Conservation (phyloP, 2,888 invertebrate genomes). For the Azorinus chamasolen region DNA sequence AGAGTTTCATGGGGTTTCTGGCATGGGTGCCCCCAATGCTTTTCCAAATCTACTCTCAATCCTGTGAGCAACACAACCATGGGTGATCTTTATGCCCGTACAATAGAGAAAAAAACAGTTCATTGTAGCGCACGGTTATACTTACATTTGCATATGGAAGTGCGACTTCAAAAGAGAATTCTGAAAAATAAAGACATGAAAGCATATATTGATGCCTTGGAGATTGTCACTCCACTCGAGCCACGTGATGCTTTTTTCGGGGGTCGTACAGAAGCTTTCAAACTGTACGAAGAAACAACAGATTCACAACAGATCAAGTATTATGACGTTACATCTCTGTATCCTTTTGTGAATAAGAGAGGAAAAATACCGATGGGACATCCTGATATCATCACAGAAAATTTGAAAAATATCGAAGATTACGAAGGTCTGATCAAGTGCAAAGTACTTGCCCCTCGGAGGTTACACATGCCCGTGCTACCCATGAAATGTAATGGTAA, state of each 20-base stretch:
- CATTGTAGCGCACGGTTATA: not conserved
- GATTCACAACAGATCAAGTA: slow-evolving; percentile 7
- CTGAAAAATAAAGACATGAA: not conserved
- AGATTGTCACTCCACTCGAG: slow-evolving; percentile 15
- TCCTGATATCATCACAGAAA: slow-evolving; percentile 14
- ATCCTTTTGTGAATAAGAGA: slow-evolving; percentile 26
- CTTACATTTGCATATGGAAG: not conserved
- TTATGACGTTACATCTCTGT: slow-evolving; percentile 29
- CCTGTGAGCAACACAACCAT: slow-evolving; percentile 22
- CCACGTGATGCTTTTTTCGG: slow-evolving; percentile 20
- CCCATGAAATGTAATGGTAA: slow-evolving; percentile 44
- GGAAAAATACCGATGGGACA: slow-evolving; percentile 7
- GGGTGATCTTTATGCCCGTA: slow-evolving; percentile 18
- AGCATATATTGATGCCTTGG: not conserved
- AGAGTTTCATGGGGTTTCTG: slow-evolving; percentile 42
- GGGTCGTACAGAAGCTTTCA: slow-evolving; percentile 30
- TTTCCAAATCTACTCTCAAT: slow-evolving; percentile 17
- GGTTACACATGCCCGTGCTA: slow-evolving; percentile 13
- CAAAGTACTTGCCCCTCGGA: slow-evolving; percentile 8
- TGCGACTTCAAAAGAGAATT: not conserved
- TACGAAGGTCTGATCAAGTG: slow-evolving; percentile 22
- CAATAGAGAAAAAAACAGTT: slow-evolving; percentile 16
- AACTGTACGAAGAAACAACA: slow-evolving; percentile 24
- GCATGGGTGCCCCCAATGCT: slow-evolving; percentile 18
- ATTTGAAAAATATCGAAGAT: slow-evolving; percentile 7